phyloP scores from a whole-genome alignment of 2,113 vertebrate species.

The Australoheros scitulus region DNA sequence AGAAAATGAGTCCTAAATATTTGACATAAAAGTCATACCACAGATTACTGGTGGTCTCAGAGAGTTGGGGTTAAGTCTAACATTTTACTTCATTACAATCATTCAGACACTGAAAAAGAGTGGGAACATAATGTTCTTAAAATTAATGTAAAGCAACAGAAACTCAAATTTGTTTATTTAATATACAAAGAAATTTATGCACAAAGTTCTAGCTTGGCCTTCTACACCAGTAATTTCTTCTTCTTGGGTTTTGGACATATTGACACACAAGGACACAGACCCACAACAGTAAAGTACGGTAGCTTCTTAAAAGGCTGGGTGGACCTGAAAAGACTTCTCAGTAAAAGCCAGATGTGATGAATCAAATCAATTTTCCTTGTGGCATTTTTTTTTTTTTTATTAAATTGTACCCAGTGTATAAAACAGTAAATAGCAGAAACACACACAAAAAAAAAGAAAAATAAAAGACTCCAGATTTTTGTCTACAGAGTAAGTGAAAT shows the following conservation, averaged over 20 bases:
- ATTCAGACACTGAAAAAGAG: not conserved
- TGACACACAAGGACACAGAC: not conserved
- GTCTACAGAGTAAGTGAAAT: not conserved
- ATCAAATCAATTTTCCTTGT: not conserved
- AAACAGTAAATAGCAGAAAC: conserved; percentile 52
- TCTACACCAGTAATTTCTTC: not conserved
- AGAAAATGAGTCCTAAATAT: no score
- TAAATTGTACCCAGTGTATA: conserved; percentile 60
- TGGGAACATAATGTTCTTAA: not conserved
- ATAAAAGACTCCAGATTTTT: not conserved
- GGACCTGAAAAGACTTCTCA: not conserved
- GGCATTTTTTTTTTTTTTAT: conserved; percentile 42
- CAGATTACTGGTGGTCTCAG: no score
- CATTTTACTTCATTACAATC: not conserved
- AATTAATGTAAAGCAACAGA: no score
- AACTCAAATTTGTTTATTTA: no score
- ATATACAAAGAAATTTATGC: not conserved
- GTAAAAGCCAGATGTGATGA: not conserved
- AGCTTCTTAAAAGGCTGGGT: not conserved
- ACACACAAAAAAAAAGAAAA: conserved; percentile 16
- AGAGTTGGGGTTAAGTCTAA: no score
- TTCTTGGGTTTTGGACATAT: not conserved
- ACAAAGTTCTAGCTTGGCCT: not conserved
- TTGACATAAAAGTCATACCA: not conserved
- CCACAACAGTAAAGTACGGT: not conserved